These are phyloP conservation scores for Scolopax bukidnonensis DNA, from an alignment of 2,797 vertebrate genomes.

Conservation along the genomic window DNA sequence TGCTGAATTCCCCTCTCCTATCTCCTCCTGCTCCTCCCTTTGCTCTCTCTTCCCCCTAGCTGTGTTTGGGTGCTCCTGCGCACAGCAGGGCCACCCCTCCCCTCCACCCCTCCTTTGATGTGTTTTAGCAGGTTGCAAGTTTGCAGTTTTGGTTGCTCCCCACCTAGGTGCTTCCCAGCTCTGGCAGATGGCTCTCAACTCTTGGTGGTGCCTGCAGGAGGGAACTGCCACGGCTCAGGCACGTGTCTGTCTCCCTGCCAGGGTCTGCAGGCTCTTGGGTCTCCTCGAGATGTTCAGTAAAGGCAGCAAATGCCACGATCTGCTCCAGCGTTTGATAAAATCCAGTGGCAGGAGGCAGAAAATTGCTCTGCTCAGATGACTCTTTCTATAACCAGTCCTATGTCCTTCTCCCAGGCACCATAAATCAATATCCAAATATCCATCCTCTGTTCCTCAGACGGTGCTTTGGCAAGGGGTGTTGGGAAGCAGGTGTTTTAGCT, in stretches of 20 bases:
- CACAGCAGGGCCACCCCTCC: neutral
- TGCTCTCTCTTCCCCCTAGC: neutral
- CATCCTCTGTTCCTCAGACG: neutral
- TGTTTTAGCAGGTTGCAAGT: neutral
- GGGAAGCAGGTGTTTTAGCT: neutral
- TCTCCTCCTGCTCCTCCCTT: neutral
- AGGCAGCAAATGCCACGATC: rapidly evolving
- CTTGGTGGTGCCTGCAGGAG: neutral
- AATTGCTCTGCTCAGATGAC: neutral
- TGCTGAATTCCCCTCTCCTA: neutral
- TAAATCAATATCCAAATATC: neutral
- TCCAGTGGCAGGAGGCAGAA: neutral
- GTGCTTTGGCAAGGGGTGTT: neutral
- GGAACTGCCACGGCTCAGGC: neutral
- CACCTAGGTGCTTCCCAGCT: neutral
- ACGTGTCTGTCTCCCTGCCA: neutral
- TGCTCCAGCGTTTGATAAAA: neutral
- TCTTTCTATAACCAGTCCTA: neutral
- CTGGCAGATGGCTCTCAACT: neutral
- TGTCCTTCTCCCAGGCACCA: neutral
- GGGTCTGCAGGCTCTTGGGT: neutral
- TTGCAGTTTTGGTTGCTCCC: neutral
- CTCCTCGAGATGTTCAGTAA: neutral
- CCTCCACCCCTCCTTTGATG: constrained; percentile 8
- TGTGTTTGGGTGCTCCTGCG: neutral